Conservation (phyloP, 2,888 invertebrate genomes). For the Cheilosia scutellata region DNA sequence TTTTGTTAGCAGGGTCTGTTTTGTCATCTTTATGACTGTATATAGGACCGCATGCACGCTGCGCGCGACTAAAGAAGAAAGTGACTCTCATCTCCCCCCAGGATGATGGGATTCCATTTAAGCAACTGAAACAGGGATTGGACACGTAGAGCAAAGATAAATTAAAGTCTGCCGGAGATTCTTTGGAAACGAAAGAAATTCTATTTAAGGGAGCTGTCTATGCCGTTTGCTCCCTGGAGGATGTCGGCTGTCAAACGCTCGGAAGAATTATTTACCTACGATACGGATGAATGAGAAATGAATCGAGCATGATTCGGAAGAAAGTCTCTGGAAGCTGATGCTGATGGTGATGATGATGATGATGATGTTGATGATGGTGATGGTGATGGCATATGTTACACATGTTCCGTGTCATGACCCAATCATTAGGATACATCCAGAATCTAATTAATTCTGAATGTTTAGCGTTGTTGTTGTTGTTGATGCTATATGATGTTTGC, state of each 20-base stretch:
- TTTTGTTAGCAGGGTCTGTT: constrained; percentile 54
- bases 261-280: constrained; percentile 74
- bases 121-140: constrained; percentile 67
- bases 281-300: constrained; percentile 73
- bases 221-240: constrained; percentile 58
- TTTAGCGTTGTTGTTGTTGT: constrained; percentile 29
- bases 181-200: constrained; percentile 58
- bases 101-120: constrained; percentile 47
- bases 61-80: constrained; percentile 57
- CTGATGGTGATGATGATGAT: constrained; percentile 48
- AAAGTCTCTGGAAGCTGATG: constrained; percentile 57
- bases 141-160: constrained; percentile 72
- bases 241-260: constrained; percentile 70
- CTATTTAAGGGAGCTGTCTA: constrained; percentile 71
- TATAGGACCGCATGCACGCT: constrained; percentile 64
- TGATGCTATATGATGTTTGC: not conserved
- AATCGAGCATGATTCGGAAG: constrained; percentile 69
- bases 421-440: constrained; percentile 69
- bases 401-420: constrained; percentile 74
- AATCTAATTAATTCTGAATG: constrained; percentile 75
- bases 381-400: constrained; percentile 71
- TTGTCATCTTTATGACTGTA: constrained; percentile 72
- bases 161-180: constrained; percentile 56
- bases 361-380: constrained; percentile 44
- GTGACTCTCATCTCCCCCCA: constrained; percentile 44